Base-by-base conservation (phyloP, 2,888 invertebrate species). In the Anoplius nigerrimus region DNA sequence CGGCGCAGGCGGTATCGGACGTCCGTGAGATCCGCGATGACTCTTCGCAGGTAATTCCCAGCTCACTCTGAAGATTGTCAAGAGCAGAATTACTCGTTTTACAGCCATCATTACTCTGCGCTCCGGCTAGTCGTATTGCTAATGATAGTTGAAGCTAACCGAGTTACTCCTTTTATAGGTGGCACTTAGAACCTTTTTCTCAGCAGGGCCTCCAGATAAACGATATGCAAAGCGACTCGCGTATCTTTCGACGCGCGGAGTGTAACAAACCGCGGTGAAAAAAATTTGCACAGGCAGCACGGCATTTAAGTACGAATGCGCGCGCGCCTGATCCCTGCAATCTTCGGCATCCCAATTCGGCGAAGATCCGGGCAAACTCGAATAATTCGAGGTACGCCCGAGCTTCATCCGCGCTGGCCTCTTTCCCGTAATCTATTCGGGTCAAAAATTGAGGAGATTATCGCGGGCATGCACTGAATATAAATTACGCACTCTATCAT, bases 1-100 rank as follows among this genome's bases (percentile, higher is more conserved):
- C 6, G 81, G 78, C 11, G 48, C 27, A 15, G 85, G 83, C 22
- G 84, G 84, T 20, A 79, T 54, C 0, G 60, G 34, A 16, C 34
- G 59, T 22, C 60, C 62, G 27, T 60, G 62, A 13, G 61, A 16
- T 16, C 54, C 62, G 2, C 66, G 71, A 59, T 72, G 64, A 64
- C 54, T 66, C 11, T 62, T 63, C 2, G 54, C 52, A 16, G 76
- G 75, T 42, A 56, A 51, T 16, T 22, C 57, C 18, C 18, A 55
- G 34, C 34, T 56, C 2, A 43, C 46, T 24, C 46, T 42, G 43
- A 66, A 13, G 22, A 66, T 2, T 20, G 53, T 22, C 24, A 59
- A 55, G 4, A 34, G 24, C 13, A 24, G 34, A 34, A 34, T 34
- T 34, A 34, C 34, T 34, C 34, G 34, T 34, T 34, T 34, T 48